Evolutionary conservation across 2,113 vertebrate genomes (phyloP).

Genomic region (rat (Rattus norvegicus)): DNA sequence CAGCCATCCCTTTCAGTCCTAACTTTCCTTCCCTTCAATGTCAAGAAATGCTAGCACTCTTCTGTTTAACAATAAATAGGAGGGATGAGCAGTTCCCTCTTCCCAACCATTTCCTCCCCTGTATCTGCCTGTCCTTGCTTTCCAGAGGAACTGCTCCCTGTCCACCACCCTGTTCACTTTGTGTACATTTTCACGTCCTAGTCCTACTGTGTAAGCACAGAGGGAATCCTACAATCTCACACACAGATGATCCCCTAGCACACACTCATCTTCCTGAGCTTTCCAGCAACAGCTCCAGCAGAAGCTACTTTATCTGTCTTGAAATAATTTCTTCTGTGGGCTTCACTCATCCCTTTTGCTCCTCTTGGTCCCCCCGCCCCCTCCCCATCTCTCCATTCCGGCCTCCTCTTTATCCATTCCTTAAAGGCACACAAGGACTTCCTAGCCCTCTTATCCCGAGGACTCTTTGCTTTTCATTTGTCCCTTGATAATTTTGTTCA

Average conservation of each 20-base stretch:
- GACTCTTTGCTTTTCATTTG: conserved; percentile 13
- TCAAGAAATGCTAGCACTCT: neutral
- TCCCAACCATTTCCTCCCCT: neutral
- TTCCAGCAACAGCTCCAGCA: neutral
- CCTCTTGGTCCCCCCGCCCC: neutral
- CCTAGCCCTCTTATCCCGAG: conserved; percentile 2
- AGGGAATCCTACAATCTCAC: neutral
- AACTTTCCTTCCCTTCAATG: neutral
- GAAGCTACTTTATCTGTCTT: neutral
- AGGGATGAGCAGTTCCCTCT: neutral
- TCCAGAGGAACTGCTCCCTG: neutral
- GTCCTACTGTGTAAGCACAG: neutral
- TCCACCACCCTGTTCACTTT: neutral
- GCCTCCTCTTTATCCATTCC: neutral
- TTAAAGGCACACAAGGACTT: neutral
- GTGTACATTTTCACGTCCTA: neutral
- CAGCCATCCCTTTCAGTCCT: neutral
- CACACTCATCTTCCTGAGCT: neutral
- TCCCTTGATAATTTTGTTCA: conserved; percentile 5
- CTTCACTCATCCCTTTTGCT: neutral
- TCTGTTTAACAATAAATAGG: neutral
- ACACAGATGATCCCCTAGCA: neutral
- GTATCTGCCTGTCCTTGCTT: neutral
- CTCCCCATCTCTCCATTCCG: neutral
- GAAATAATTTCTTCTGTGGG: neutral